A percentile compares a stretch with the other conserved stretches of the same genome.
Evolutionary conservation across 2,113 vertebrate species (phyloP).

Genomic region (Muntiacus muntjak): DNA sequence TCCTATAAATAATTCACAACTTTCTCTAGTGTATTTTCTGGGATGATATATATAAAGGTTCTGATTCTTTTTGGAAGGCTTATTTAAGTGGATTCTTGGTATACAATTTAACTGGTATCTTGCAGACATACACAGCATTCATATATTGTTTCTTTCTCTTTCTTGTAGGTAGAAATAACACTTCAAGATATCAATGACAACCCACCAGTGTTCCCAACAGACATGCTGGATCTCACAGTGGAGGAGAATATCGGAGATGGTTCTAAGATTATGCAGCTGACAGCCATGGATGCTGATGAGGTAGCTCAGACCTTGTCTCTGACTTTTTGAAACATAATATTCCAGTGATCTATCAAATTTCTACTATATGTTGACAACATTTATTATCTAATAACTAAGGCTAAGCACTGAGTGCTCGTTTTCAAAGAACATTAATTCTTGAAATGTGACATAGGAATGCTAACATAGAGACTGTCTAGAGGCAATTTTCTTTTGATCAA

Average conservation of each 20-base stretch:
- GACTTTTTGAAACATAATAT: background rate
- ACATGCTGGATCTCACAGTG: slow-evolving; percentile 92
- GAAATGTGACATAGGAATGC: background rate
- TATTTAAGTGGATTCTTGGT: background rate
- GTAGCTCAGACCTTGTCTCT: slow-evolving; percentile 76
- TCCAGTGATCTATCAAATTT: background rate
- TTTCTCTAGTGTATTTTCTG: slow-evolving; percentile 39
- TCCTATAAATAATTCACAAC: slow-evolving; percentile 58
- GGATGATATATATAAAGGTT: slow-evolving; percentile 34
- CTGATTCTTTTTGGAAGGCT: slow-evolving; percentile 50
- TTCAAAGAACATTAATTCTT: background rate
- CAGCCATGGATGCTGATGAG: slow-evolving; percentile 96
- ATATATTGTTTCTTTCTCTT: background rate
- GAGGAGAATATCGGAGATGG: slow-evolving; percentile 97
- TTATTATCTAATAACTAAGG: background rate
- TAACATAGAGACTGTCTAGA: background rate
- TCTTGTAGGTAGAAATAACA: slow-evolving; percentile 94
- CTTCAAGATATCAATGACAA: slow-evolving; percentile 99
- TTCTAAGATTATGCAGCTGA: slow-evolving; percentile 96
- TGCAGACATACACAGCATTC: background rate
- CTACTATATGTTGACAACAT: background rate
- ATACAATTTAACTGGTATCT: background rate
- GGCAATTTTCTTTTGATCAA: background rate
- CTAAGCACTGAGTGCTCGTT: background rate
- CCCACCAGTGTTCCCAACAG: slow-evolving; percentile 95